A percentile compares a stretch with the other conserved stretches of the same genome.
phyloP scores from a whole-genome alignment of 2,888 invertebrate genomes.

The Molanna angustata region DNA sequence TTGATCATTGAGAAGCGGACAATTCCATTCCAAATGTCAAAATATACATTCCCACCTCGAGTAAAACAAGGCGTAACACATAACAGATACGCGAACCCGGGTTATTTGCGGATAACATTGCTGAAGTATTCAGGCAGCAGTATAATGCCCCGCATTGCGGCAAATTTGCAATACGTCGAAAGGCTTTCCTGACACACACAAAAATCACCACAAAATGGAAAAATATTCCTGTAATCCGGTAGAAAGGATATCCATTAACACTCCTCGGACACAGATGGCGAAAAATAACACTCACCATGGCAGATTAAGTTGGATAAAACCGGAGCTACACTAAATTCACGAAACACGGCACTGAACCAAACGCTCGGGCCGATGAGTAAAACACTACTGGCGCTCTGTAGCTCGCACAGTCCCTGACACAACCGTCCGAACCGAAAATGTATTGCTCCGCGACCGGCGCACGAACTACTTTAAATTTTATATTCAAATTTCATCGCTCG shows the following conservation, averaged over 20 bases:
- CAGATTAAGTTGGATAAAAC: slow-evolving; percentile 59
- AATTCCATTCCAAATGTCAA: slow-evolving; percentile 29
- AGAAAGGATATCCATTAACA: slow-evolving; percentile 42
- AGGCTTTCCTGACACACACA: slow-evolving; percentile 39
- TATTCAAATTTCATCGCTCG: slow-evolving; percentile 14
- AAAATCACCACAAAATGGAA: slow-evolving; percentile 45
- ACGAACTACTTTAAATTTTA: slow-evolving; percentile 22
- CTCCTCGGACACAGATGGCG: slow-evolving; percentile 46
- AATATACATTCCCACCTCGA: slow-evolving; percentile 14
- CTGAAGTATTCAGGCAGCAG: slow-evolving; percentile 34
- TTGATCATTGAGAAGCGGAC: slow-evolving; percentile 7
- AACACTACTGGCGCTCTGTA: slow-evolving; percentile 60
- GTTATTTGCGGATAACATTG: slow-evolving; percentile 24
- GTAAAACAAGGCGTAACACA: slow-evolving; percentile 11
- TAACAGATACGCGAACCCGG: slow-evolving; percentile 20
- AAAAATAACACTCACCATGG: slow-evolving; percentile 57
- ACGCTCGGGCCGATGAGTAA: slow-evolving; percentile 55
- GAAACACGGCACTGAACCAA: slow-evolving; percentile 57
- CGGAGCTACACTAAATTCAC: slow-evolving; percentile 60
- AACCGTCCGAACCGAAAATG: slow-evolving; percentile 23
- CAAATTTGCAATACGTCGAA: slow-evolving; percentile 49
- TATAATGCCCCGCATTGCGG: slow-evolving; percentile 51
- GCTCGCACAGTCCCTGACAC: slow-evolving; percentile 45
- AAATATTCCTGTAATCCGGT: slow-evolving; percentile 46
- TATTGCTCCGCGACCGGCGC: slow-evolving; percentile 26